Percentiles rank a stretch among this genome's conserved stretches.
phyloP scores from a whole-genome alignment of 1,140 invertebrate species.

The Zaprionus gabonicus region DNA sequence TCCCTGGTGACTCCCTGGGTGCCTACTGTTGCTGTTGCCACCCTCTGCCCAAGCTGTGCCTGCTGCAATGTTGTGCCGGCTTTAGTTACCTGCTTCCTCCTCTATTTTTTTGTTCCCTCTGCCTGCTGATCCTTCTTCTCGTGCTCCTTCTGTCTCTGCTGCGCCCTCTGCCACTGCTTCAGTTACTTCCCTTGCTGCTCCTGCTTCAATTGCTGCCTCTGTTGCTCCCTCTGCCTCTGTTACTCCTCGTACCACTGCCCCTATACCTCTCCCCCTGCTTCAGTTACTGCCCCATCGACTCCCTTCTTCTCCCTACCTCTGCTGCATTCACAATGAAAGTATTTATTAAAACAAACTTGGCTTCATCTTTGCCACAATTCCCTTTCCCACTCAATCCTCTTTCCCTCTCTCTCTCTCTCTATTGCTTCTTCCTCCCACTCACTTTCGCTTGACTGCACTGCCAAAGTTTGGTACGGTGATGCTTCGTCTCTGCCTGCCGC shows the following conservation, averaged over 20 bases:
- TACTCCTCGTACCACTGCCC: too few relatives aligned
- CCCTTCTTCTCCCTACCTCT: not conserved
- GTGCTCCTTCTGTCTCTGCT: too few relatives aligned
- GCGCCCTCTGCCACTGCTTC: not conserved
- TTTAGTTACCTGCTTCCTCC: too few relatives aligned
- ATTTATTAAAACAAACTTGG: conserved; percentile 83
- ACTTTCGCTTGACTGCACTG: conserved; percentile 29
- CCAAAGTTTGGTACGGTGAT: conserved; percentile 37
- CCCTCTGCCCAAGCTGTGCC: too few relatives aligned
- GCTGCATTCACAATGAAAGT: conserved; percentile 71
- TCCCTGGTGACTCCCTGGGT: too few relatives aligned
- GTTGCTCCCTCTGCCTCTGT: too few relatives aligned
- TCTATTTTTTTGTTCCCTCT: too few relatives aligned
- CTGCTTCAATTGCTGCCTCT: too few relatives aligned
- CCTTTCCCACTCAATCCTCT: not conserved
- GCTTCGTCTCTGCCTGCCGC: conserved; percentile 34
- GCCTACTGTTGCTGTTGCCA: not conserved
- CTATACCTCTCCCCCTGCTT: too few relatives aligned
- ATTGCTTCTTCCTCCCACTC: conserved; percentile 12
- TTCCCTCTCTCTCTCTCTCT: conserved; percentile 1
- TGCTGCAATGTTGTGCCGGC: too few relatives aligned
- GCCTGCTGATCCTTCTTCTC: too few relatives aligned
- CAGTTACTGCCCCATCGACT: too few relatives aligned
- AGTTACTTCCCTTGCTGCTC: conserved; percentile 18
- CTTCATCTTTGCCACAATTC: conserved; percentile 12